These are phyloP conservation scores for Eugnorisma glareosa DNA, from an alignment of 2,888 invertebrate genomes.

Conservation along the genomic window DNA sequence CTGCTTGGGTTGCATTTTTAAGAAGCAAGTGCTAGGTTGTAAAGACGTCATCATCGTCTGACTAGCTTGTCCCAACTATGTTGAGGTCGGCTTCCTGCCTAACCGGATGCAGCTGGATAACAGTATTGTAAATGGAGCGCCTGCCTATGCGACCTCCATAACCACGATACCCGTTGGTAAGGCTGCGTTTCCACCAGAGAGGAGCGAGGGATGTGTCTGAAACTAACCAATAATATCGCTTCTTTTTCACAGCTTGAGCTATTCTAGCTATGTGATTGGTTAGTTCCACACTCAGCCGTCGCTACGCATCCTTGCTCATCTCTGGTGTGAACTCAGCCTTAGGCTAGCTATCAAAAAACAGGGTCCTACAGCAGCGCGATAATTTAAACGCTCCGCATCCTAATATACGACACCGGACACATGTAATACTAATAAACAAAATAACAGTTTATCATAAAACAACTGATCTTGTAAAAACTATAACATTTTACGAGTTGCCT, in stretches of 20 bases:
- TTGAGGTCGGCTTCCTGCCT: not conserved
- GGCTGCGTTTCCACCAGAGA: too few species aligned
- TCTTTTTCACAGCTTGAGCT: too few species aligned
- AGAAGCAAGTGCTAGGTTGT: not conserved
- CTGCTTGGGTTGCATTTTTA: too few species aligned
- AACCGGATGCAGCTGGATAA: not conserved
- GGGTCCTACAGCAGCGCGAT: not conserved
- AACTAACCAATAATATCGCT: too few species aligned
- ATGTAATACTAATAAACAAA: slow-evolving; percentile 17
- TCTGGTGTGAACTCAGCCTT: too few species aligned
- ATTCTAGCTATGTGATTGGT: too few species aligned
- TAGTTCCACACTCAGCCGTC: too few species aligned
- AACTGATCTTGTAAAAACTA: slow-evolving; percentile 22
- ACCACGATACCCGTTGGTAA: too few species aligned
- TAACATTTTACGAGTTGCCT: slow-evolving; percentile 47
- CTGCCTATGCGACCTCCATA: not conserved
- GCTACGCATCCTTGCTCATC: too few species aligned
- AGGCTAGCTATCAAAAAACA: not conserved
- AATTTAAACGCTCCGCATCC: not conserved
- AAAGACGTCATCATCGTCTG: not conserved
- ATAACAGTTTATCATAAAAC: slow-evolving; percentile 48
- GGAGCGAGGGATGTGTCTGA: too few species aligned
- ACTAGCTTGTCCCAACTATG: not conserved
- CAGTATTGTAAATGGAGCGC: not conserved
- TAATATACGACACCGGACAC: slow-evolving; percentile 5